Evolutionary conservation across 2,888 invertebrate genomes (phyloP), one percentile per base, ranked within the genome.

Genomic region (Ochropacha duplaris): DNA sequence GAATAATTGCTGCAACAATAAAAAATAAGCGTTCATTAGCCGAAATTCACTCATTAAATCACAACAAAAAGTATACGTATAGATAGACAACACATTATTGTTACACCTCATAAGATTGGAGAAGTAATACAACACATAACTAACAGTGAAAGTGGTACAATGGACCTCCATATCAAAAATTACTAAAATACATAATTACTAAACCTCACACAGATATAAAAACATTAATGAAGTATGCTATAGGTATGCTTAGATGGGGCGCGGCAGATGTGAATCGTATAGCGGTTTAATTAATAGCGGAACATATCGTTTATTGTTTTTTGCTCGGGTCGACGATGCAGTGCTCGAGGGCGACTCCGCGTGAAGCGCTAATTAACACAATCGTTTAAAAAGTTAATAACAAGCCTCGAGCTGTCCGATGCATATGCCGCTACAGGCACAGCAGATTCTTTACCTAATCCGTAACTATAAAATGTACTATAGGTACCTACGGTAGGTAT

Each of bases 1-100:
- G 92, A 97, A 97, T 78, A 98, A 91, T 96, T 97, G 97, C 97
- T 97, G 94, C 26, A 95, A 95, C 84, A 87, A 44, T 4, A n/a
- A 90, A 65, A 55, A 6, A 26, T 54, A 57, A 50, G 56, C 31
- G 52, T 16, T 28, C 14, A 39, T 54, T 55, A 54, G 3, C 1
- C 14, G 24, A 26, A 12, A 51, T 39, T 26, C 11, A 16, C 28
- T 26, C 39, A 16, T 19, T 36, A 19, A 12, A n/a, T 50, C 28
- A 16, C 16, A 16, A 51, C n/a, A n/a, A 22, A 14, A 16, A 51
- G 16, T 50, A 22, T 16, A n/a, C 4, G 8, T 14, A 19, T 2
- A n/a, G n/a, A n/a, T n/a, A n/a, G n/a, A n/a, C n/a, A n/a, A n/a
- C n/a, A n/a, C n/a, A n/a, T n/a, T n/a, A n/a, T n/a, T n/a, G n/a